Base-by-base conservation (phyloP, 2,113 vertebrate species). In the Mesitornis unicolor region DNA sequence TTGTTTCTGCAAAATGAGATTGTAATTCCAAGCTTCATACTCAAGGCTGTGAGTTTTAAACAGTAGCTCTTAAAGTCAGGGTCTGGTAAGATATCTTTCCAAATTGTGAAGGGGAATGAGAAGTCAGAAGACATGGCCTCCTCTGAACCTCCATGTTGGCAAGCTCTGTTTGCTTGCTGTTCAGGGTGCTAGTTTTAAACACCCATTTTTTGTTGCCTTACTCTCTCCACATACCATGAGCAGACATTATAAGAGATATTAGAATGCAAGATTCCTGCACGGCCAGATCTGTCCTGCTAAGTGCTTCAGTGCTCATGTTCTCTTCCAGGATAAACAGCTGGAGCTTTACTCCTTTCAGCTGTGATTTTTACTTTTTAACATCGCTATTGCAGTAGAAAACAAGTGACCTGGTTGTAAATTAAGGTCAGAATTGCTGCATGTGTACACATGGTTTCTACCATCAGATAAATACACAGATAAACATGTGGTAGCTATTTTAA, bases 401-500 rank as follows among this genome's bases (percentile, higher is more conserved):
- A 76, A 67, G 61, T n/a, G 70, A 68, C 50, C 36, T 73, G 11
- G 22, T 48, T 89, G 43, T 76, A 87, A 95, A 92, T 87, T 74
- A 87, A 84, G 50, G 51, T 91, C 81, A 87, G 93, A 71, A 89
- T 76, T 91, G 26, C n/a, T 8, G 6, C 0, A 0, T 85, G n/a
- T 78, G 45, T 71, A 47, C 57, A 69, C 36, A 10, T 64, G 69
- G 65, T 90, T 96, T 85, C 69, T 84, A 64, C 68, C 14, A 71
- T 67, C 80, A 89, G 86, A 90, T 87, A 85, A 96, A 76, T 57
- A 78, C n/a, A 59, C 70, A 86, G 93, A 93, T 95, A 96, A 94
- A 90, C 75, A 73, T 69, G 40, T 91, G 54, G 76, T 95, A 90
- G 64, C 47, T 90, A 67, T 96, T 95, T 92, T 88, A 95, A 96